Conservation (phyloP, 2,113 vertebrate genomes). For the Cacatua alba region DNA sequence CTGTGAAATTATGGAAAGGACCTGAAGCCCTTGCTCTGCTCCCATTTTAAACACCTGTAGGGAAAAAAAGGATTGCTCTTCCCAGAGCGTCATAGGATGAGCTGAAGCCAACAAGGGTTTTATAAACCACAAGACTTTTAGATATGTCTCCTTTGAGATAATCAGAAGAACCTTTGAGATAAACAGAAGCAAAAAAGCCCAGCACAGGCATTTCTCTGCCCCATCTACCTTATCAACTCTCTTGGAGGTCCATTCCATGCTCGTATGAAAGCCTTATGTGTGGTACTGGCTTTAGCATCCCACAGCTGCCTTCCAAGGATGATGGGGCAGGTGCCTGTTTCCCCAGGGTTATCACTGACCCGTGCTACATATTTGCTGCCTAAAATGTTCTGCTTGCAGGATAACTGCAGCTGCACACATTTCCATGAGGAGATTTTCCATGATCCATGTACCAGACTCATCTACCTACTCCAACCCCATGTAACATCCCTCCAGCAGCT, state of each 20-base stretch:
- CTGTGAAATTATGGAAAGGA: neutral
- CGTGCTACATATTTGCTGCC: neutral
- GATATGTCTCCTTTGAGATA: neutral
- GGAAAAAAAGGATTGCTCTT: neutral
- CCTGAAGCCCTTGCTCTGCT: neutral
- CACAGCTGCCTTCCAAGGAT: neutral
- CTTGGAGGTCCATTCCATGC: neutral
- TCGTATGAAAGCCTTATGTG: neutral
- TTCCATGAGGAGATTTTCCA: neutral
- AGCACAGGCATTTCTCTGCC: neutral
- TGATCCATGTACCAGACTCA: neutral
- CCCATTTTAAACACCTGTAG: neutral
- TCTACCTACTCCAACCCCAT: neutral
- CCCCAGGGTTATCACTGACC: neutral
- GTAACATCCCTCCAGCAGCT: neutral
- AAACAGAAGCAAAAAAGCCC: neutral
- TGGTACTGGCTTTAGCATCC: neutral
- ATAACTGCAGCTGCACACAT: neutral
- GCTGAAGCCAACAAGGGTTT: neutral
- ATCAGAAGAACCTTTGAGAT: neutral
- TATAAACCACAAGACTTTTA: neutral
- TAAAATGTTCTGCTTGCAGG: neutral
- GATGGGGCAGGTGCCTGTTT: fast-evolving
- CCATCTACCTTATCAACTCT: neutral
- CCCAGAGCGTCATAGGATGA: neutral